Base-by-base conservation (phyloP, 2,113 vertebrate species). In the Pipa parva region DNA sequence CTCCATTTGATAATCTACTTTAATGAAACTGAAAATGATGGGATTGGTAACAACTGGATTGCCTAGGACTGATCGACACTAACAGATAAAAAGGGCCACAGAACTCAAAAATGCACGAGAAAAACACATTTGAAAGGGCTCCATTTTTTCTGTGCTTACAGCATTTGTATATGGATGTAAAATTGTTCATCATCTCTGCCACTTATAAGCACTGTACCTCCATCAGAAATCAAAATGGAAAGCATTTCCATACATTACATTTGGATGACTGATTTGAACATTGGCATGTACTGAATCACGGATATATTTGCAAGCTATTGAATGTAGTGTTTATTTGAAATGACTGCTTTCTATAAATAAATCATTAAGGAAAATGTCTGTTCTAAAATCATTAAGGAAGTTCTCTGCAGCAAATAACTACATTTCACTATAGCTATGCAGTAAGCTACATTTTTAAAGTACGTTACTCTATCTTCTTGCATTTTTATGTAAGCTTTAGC, bases 301-400 rank as follows among this genome's bases (percentile, higher is more conserved):
- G 22, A 50, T 50, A 50, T 25, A 50, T 50, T 54, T 54, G 24
- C 25, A 54, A 54, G 25, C 50, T 54, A 25, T 54, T 24, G 22
- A 27, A 27, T 54, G 26, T 54, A 8, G n/a, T 54, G 27, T 54
- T 54, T 54, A 54, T 54, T 54, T 54, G 22, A 54, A 54, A 54
- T 25, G 7, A 54, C 50, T 54, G 50, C n/a, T 42, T 42, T 42
- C 39, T 42, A 42, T 54, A 54, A 54, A 54, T 54, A 25, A 54
- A 54, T 25, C 25, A 54, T 25, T 28, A 27, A 18, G 22, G 13
- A 54, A 22, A 54, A 28, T 28, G 21, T 25, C 24, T 54, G 13
- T 26, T 27, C 50, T 54, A 54, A 25, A 54, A 54, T 25, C 25
- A 54, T 25, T 54, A 27, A 54, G 22, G 13, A 28, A 22, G 27